Conservation (phyloP, 1,140 invertebrate genomes). For the Papilio dardanus region DNA sequence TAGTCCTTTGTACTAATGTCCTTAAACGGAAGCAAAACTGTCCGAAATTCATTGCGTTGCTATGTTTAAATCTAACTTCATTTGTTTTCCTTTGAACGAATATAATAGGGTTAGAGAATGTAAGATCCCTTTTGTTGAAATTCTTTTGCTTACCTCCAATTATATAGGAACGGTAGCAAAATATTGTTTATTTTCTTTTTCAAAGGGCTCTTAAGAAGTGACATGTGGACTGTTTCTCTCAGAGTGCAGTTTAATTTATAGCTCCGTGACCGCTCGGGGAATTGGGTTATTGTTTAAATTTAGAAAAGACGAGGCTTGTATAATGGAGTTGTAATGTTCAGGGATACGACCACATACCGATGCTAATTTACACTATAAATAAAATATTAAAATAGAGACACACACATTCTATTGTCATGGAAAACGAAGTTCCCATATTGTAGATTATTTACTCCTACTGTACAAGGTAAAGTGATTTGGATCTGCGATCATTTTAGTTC, state of each 20-base stretch:
- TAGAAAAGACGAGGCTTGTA: conserved; percentile 58
- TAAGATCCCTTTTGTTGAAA: conserved; percentile 60
- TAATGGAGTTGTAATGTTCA: conserved; percentile 45
- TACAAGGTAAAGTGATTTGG: neutral
- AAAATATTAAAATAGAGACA: neutral
- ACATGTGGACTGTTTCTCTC: conserved; percentile 68
- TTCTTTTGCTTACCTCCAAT: conserved; percentile 63
- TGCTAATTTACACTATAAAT: conserved; percentile 53
- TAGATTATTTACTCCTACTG: neutral
- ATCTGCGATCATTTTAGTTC: neutral
- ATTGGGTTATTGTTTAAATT: conserved; percentile 74
- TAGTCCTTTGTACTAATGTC: conserved; percentile 63
- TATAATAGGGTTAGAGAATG: conserved; percentile 73
- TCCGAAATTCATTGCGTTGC: conserved; percentile 59
- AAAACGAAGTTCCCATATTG: neutral
- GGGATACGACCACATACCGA: conserved; percentile 54
- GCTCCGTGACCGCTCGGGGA: conserved; percentile 61
- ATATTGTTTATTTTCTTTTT: conserved; percentile 78
- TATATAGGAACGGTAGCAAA: conserved; percentile 72
- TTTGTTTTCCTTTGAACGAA: conserved; percentile 68
- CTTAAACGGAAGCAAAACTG: conserved; percentile 68
- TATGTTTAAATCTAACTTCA: conserved; percentile 57
- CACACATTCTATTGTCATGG: neutral
- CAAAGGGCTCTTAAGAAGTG: conserved; percentile 70
- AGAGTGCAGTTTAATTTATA: conserved; percentile 71